Base-by-base conservation (phyloP, 2,888 invertebrate genomes). In the Stenoptilia bipunctidactyla region DNA sequence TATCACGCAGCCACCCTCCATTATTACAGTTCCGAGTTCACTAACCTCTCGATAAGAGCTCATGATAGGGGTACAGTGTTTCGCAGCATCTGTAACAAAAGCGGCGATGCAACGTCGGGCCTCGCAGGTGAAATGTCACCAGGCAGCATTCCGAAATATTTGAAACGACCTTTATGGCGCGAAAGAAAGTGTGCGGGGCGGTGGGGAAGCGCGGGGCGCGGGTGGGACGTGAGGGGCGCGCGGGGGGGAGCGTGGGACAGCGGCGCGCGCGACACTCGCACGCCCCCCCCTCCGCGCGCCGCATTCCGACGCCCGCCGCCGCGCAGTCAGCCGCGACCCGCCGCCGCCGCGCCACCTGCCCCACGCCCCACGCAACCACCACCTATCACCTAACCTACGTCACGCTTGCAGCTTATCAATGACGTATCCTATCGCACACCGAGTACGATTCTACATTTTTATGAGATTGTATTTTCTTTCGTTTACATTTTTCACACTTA, bases 91-190 rank as follows among this genome's bases (percentile, higher is more conserved):
- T n/a, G n/a, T n/a, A n/a, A n/a, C n/a, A n/a, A n/a, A n/a, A n/a
- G n/a, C n/a, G n/a, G n/a, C n/a, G n/a, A n/a, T n/a, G n/a, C 25
- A 9, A 9, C 25, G 30, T 30, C 6, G 30, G 66, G 61, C 59
- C 59, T 64, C 64, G 68, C 66, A 70, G 79, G 76, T 70, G 77
- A 80, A 83, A 83, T 83, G 82, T 83, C 82, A 82, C 80, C 79
- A 73, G 73, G 71, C 82, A 66, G 73, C 82, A 82, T 82, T 83
- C 82, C 82, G 67, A 80, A 80, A 80, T 82, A 82, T 83, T 83
- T 83, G 80, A 83, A 80, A 82, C 82, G 82, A 82, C 82, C 82
- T 83, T 80, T 82, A 83, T 80, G 82, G 82, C 79, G 82, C 82
- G 82, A 83, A 82, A 82, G 82, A 83, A 82, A 82, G 82, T 80